A percentile compares a stretch with the other conserved stretches of the same genome.
These are phyloP conservation scores for Arctia plantaginis DNA, from an alignment of 2,888 invertebrate species.

Conservation along the genomic window DNA sequence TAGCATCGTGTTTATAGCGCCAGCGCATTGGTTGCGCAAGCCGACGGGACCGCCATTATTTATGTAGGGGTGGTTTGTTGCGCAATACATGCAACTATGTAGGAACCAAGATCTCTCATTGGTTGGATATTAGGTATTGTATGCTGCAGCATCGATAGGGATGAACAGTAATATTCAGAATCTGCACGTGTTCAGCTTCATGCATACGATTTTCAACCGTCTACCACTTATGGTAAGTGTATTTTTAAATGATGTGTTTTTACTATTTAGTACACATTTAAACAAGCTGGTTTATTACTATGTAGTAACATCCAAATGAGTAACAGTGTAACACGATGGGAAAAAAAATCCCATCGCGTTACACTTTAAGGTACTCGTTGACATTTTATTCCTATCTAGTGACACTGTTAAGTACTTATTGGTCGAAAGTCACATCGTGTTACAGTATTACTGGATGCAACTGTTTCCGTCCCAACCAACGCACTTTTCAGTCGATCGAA, in stretches of 20 bases:
- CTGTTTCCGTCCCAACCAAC: no score
- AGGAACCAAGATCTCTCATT: not conserved
- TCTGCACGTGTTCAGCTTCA: conserved; percentile 15
- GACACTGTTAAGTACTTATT: no score
- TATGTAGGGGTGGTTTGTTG: not conserved
- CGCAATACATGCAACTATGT: not conserved
- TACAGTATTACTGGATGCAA: no score
- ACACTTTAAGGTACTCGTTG: no score
- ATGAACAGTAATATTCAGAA: conserved; percentile 25
- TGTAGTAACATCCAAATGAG: no score
- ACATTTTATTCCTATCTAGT: no score
- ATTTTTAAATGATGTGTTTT: conserved; percentile 4
- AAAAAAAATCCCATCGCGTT: no score
- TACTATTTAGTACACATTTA: not conserved
- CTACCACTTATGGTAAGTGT: fast-evolving
- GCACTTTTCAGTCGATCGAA: no score
- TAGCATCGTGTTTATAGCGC: not conserved
- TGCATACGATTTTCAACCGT: conserved; percentile 9
- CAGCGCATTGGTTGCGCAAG: not conserved
- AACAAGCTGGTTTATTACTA: no score
- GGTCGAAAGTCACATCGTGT: no score
- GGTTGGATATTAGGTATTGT: not conserved
- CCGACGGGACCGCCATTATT: not conserved
- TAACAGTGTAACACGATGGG: no score
- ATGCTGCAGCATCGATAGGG: conserved; percentile 1